A percentile compares a stretch with the other conserved stretches of the same genome.
Evolutionary conservation across 1,140 invertebrate species (phyloP).

Genomic region (Phortica variegata): DNA sequence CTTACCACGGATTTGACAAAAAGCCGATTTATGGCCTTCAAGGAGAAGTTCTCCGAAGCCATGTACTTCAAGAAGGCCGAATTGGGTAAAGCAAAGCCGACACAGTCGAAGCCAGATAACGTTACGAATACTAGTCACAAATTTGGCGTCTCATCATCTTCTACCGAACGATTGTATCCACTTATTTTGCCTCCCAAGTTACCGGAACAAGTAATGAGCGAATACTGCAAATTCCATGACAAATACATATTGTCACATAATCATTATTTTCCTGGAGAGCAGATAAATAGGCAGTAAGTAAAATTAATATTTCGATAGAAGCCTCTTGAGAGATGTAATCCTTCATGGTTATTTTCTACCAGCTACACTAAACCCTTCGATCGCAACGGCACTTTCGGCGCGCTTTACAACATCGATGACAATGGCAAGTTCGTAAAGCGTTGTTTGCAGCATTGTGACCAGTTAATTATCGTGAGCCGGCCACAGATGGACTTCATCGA

Average conservation of each 20-base stretch:
- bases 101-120: conserved; percentile 30
- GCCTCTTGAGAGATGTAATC: background rate
- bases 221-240: conserved; percentile 30
- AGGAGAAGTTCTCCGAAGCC: conserved; percentile 42
- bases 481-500: conserved; percentile 38
- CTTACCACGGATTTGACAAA: conserved; percentile 29
- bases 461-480: conserved; percentile 37
- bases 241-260: conserved; percentile 41
- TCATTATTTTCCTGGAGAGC: conserved; percentile 43
- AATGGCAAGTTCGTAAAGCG: conserved; percentile 28
- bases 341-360: background rate
- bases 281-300: conserved; percentile 32
- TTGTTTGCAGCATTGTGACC: conserved; percentile 25
- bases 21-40: conserved; percentile 36
- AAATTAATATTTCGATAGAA: background rate
- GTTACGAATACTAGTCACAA: conserved; percentile 34
- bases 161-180: conserved; percentile 16
- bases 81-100: conserved; percentile 24
- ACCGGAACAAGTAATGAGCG: conserved; percentile 29
- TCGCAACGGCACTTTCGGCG: conserved; percentile 11
- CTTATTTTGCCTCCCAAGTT: conserved; percentile 32
- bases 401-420: background rate
- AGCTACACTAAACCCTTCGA: conserved; percentile 35
- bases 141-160: conserved; percentile 19
- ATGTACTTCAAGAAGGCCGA: conserved; percentile 30